These are phyloP conservation scores for Lepus timidus DNA, from an alignment of 2,113 vertebrate species.

Conservation along the genomic window DNA sequence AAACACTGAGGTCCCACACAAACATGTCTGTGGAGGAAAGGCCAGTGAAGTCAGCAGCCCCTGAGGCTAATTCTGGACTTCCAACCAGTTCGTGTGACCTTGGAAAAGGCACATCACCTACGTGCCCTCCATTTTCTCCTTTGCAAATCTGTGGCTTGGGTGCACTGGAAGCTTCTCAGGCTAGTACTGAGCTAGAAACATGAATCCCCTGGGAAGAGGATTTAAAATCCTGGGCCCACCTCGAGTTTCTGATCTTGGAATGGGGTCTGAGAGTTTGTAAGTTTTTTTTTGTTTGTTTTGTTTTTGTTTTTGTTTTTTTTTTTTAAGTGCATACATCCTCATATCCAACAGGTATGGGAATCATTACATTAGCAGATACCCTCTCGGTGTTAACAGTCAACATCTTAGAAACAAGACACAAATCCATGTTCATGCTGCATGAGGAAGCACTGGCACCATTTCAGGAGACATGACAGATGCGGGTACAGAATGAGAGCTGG, in stretches of 20 bases:
- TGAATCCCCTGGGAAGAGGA: background rate
- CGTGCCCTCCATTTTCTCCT: background rate
- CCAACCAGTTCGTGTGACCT: background rate
- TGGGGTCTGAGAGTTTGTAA: background rate
- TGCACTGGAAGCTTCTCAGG: background rate
- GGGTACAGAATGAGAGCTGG: background rate
- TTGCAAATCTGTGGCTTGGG: background rate
- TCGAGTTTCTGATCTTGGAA: background rate
- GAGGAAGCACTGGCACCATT: background rate
- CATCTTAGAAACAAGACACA: background rate
- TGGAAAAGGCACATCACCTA: background rate
- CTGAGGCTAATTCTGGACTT: background rate
- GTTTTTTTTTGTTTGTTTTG: too few relatives aligned
- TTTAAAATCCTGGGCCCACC: background rate
- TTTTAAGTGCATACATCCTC: background rate
- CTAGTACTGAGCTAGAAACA: background rate
- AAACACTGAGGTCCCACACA: background rate
- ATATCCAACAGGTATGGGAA: background rate
- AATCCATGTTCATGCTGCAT: background rate
- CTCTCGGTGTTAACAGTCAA: background rate
- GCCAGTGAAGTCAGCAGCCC: background rate
- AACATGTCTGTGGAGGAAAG: background rate
- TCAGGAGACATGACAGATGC: background rate
- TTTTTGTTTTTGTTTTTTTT: background rate
- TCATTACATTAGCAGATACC: background rate